These are phyloP conservation scores for Drosophila azteca DNA, from an alignment of 1,140 invertebrate species.

Conservation along the genomic window DNA sequence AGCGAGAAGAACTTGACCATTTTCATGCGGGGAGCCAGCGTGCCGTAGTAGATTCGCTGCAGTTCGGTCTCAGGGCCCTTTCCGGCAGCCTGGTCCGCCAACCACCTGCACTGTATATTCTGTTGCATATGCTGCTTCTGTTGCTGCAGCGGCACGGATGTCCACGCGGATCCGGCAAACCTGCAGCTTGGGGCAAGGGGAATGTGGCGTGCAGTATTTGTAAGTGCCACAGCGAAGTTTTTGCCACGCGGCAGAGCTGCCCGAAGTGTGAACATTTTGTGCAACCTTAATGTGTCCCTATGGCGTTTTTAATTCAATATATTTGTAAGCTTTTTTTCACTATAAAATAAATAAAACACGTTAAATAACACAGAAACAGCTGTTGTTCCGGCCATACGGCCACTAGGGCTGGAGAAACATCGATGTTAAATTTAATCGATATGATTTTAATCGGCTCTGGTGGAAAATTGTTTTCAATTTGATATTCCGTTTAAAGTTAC, in stretches of 20 bases:
- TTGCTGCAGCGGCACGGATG: conserved; percentile 19
- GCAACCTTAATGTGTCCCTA: background rate
- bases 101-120: conserved; percentile 31
- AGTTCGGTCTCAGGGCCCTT: conserved; percentile 22
- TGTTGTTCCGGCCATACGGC: no score
- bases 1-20: conserved; percentile 92
- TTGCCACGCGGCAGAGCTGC: conserved; percentile 37
- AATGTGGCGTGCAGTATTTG: conserved; percentile 11
- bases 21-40: conserved; percentile 87
- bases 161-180: conserved; percentile 13
- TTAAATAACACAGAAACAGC: conserved; percentile 36
- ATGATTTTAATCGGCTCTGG: no score
- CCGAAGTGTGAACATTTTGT: conserved; percentile 56
- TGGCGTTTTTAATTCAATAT: conserved; percentile 2
- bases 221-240: conserved; percentile 26
- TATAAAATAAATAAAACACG: conserved; percentile 3
- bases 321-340: background rate
- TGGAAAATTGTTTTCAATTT: no score
- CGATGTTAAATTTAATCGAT: no score
- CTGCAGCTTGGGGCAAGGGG: conserved; percentile 16
- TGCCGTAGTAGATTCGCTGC: conserved; percentile 87
- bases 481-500: no score
- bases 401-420: no score
- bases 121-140: conserved; percentile 4
- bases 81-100: background rate